Evolutionary conservation across 2,113 vertebrate species (phyloP).

Genomic region (Nematolebias whitei): DNA sequence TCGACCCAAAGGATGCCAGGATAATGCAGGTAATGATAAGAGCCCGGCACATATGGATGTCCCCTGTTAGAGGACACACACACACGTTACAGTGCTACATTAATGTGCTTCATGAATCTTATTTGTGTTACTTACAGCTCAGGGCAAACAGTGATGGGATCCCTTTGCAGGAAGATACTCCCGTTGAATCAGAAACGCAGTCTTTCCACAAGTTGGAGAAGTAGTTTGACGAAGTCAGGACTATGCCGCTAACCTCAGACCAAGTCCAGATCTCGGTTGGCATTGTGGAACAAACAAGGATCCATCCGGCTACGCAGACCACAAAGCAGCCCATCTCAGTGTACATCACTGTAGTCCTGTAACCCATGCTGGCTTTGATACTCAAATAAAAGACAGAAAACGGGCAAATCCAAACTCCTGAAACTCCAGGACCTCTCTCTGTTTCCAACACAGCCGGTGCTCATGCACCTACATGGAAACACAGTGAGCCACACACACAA

Average conservation of each 20-base stretch:
- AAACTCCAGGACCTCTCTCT: background rate
- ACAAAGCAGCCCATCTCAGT: conserved; percentile 89
- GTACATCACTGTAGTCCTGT: conserved; percentile 77
- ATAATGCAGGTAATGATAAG: conserved; percentile 91
- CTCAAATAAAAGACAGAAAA: background rate
- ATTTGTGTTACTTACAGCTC: conserved; percentile 58
- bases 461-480: background rate
- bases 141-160: conserved; percentile 92
- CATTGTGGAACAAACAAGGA: conserved; percentile 90
- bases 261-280: conserved; percentile 94
- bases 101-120: background rate
- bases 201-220: conserved; percentile 96
- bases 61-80: conserved; percentile 78
- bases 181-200: conserved; percentile 92
- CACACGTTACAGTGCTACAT: background rate
- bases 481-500: background rate
- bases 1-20: conserved; percentile 87
- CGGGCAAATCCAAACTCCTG: background rate
- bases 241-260: conserved; percentile 86
- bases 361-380: conserved; percentile 60
- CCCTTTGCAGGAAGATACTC: conserved; percentile 92
- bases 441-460: background rate
- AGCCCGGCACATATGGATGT: conserved; percentile 93
- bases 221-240: conserved; percentile 91
- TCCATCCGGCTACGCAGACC: conserved; percentile 87